Evolutionary conservation across 2,888 invertebrate genomes (phyloP), one percentile per base, ranked within the genome.

Genomic region (Synergus gifuensis): DNA sequence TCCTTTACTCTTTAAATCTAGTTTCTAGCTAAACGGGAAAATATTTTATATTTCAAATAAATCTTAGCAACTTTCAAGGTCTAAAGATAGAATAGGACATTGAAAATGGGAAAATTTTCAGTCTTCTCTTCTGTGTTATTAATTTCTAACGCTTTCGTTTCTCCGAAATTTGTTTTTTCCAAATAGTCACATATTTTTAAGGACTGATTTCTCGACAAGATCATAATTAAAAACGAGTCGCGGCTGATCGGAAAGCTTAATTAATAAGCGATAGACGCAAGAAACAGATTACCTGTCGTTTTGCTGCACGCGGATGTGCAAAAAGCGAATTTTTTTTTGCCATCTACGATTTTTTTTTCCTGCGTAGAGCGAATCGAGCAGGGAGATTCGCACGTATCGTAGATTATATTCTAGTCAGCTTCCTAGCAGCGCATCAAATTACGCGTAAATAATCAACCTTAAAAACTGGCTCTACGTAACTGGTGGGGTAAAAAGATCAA

Each of bases 321-420:
- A 11, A 73, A 73, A 8, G 8, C n/a, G 49, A 54, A 8, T 73
- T 11, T 62, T 62, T 62, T 67, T 40, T 54, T 54, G n/a, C 54
- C 40, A 54, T 73, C 54, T 54, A 54, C 36, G 36, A 36, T 73
- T 16, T 49, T 69, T 67, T 69, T 69, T 66, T 28, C 44, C 40
- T 73, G 73, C 36, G 73, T 58, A 40, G n/a, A 73, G 73, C 73
- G 36, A 54, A 73, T 78, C 58, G 62, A 76, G 76, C 22, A 78
- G 64, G 67, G 77, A 77, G 76, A 78, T 80, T 79, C 78, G 80
- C 81, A 78, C 85, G 85, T 86, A 86, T 87, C 85, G 85, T 88
- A 89, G 88, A 87, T 87, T 89, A 89, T 90, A 91, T 89, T 91
- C 91, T 91, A 91, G 91, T 91, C 91, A 91, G 91, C 91, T 91